Evolutionary conservation across 2,888 invertebrate genomes (phyloP).

Genomic region (Mesorhabditis belari): DNA sequence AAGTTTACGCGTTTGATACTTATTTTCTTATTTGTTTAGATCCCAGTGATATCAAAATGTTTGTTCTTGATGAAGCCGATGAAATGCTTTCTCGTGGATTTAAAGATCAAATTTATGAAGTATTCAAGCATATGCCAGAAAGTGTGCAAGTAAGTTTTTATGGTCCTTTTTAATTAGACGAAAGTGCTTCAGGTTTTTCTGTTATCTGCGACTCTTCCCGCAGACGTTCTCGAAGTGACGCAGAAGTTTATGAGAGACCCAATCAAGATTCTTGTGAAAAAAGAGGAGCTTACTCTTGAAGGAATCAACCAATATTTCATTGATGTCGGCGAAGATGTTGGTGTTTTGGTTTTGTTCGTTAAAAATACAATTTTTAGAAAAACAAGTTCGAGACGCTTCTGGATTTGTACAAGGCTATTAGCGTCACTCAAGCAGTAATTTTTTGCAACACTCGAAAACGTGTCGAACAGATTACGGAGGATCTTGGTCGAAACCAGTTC

Average conservation of each 20-base stretch:
- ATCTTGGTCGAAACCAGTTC: slow-evolving; percentile 87
- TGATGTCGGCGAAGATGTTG: slow-evolving; percentile 76
- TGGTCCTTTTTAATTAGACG: neutral
- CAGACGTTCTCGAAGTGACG: slow-evolving; percentile 93
- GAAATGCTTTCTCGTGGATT: slow-evolving; percentile 99
- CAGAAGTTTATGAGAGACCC: slow-evolving; percentile 95
- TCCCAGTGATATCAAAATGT: slow-evolving; percentile 83
- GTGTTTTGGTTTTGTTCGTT: slow-evolving; percentile 3
- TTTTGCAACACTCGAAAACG: slow-evolving; percentile 90
- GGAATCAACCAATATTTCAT: slow-evolving; percentile 97
- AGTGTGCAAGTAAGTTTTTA: slow-evolving; percentile 73
- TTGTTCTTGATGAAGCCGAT: slow-evolving; percentile 97
- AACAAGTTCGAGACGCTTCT: slow-evolving; percentile 72
- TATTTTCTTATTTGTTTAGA: slow-evolving; percentile 45
- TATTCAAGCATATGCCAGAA: slow-evolving; percentile 81
- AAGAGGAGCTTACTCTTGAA: slow-evolving; percentile 75
- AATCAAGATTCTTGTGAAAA: slow-evolving; percentile 91
- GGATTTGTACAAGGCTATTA: slow-evolving; percentile 95
- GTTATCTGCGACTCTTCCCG: slow-evolving; percentile 96
- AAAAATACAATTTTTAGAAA: slow-evolving; percentile 51
- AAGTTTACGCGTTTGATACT: neutral
- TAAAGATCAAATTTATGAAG: slow-evolving; percentile 99
- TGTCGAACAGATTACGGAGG: slow-evolving; percentile 88
- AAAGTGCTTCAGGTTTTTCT: slow-evolving; percentile 67
- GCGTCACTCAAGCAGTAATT: slow-evolving; percentile 98